phyloP scores from a whole-genome alignment of 2,113 vertebrate genomes.

The Phalacrocorax aristotelis region DNA sequence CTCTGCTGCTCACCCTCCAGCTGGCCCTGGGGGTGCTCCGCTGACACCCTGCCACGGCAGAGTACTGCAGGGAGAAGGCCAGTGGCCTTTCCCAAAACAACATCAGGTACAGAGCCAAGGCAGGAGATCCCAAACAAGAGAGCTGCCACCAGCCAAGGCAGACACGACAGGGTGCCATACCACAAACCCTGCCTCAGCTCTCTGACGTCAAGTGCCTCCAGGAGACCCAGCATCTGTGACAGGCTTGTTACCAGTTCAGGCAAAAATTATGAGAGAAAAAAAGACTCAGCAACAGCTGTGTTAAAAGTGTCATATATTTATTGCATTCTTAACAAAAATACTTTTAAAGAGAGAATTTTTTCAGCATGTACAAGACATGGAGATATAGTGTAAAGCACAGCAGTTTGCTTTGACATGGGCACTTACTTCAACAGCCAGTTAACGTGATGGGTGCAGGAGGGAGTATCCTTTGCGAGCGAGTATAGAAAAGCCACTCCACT shows the following conservation, averaged over 20 bases:
- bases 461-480: constrained; percentile 5
- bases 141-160: neutral
- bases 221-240: neutral
- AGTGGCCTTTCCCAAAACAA: neutral
- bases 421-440: constrained; percentile 48
- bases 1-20: accelerated
- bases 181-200: neutral
- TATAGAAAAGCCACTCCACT: constrained; percentile 40
- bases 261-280: neutral
- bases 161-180: neutral
- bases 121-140: neutral
- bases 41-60: neutral
- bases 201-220: neutral
- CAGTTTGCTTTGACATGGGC: constrained; percentile 11
- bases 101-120: accelerated
- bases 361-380: constrained; percentile 49
- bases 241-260: neutral
- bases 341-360: constrained; percentile 47
- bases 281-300: constrained; percentile 31
- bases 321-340: constrained; percentile 79
- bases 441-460: neutral
- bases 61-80: neutral
- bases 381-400: constrained; percentile 30
- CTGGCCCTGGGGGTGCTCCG: accelerated
- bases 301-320: constrained; percentile 74